Evolutionary conservation across 2,888 invertebrate genomes (phyloP).

Genomic region (Orthosia gracilis): DNA sequence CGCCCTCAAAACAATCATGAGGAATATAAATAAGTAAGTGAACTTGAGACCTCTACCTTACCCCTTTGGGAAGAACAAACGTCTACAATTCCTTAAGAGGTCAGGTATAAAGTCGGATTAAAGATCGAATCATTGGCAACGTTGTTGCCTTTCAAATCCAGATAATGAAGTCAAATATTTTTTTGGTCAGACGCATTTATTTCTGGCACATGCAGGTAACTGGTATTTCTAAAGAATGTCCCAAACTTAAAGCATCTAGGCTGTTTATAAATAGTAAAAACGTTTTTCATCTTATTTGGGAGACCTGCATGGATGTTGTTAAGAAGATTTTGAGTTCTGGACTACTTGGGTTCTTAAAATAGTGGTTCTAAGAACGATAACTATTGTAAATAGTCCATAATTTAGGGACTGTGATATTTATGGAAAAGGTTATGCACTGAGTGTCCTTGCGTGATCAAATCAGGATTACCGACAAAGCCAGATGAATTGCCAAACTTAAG

Average conservation of each 20-base stretch:
- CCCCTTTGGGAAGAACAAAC: background rate
- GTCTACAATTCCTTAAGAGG: too few species aligned
- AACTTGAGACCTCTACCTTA: too few species aligned
- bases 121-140: background rate
- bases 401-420: too few species aligned
- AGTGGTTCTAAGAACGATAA: background rate
- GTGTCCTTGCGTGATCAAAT: too few species aligned
- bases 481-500: too few species aligned
- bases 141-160: background rate
- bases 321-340: background rate
- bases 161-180: too few species aligned
- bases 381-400: background rate
- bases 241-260: background rate
- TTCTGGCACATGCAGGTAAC: too few species aligned
- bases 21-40: too few species aligned
- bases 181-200: background rate
- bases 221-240: background rate
- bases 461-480: too few species aligned
- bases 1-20: too few species aligned
- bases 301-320: background rate
- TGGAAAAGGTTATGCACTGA: too few species aligned
- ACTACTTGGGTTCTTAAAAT: background rate
- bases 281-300: background rate
- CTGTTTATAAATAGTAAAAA: constrained; percentile 19
- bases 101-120: background rate